Evolutionary conservation across 2,113 vertebrate species (phyloP).

Genomic region (Nesoenas mayeri): DNA sequence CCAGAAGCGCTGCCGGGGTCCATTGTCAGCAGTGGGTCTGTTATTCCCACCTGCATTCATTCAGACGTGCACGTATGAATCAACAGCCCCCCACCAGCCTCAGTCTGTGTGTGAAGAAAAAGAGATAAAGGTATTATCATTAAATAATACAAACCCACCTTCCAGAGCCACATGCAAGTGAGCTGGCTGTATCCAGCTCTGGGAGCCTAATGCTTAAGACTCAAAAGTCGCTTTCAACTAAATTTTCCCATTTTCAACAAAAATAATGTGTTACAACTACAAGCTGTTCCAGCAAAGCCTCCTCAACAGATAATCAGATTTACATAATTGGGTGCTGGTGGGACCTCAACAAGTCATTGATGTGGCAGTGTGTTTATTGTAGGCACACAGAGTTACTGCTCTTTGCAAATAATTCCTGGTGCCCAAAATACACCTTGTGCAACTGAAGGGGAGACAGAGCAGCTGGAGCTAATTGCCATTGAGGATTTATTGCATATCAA

Average conservation of each 20-base stretch:
- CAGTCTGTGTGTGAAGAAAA: neutral
- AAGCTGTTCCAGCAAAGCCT: slow-evolving; percentile 77
- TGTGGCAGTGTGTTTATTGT: slow-evolving; percentile 55
- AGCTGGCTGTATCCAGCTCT: fast-evolving
- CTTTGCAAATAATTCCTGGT: slow-evolving; percentile 9
- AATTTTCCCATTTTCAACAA: slow-evolving; percentile 54
- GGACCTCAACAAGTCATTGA: slow-evolving; percentile 74
- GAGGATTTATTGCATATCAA: neutral
- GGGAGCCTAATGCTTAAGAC: neutral
- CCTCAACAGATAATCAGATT: slow-evolving; percentile 79
- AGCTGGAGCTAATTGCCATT: neutral
- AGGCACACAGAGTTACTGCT: slow-evolving; percentile 48
- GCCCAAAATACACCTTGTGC: neutral
- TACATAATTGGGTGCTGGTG: slow-evolving; percentile 76
- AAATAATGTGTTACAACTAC: slow-evolving; percentile 69
- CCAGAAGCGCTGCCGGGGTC: neutral
- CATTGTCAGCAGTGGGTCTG: neutral
- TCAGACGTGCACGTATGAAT: fast-evolving
- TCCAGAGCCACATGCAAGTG: neutral
- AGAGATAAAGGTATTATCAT: neutral
- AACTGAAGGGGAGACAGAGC: neutral
- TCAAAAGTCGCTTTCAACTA: slow-evolving; percentile 44
- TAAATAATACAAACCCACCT: neutral
- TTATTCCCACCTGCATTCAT: neutral
- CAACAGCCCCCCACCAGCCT: neutral